A percentile compares a stretch with the other conserved stretches of the same genome.
Evolutionary conservation across 2,113 vertebrate genomes (phyloP).

Genomic region (Clupea harengus): DNA sequence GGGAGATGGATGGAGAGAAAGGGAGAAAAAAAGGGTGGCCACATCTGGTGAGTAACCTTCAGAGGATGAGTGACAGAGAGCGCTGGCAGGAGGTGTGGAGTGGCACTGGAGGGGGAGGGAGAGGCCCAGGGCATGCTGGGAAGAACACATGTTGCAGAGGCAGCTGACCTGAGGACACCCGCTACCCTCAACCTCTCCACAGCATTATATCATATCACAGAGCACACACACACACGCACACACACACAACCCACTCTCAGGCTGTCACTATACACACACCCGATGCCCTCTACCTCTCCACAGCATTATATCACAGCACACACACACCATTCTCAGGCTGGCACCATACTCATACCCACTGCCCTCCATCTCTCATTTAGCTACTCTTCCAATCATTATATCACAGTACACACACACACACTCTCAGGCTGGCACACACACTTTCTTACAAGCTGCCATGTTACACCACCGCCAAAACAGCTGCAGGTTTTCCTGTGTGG

Average conservation of each 20-base stretch:
- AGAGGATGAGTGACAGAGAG: slow-evolving; percentile 31
- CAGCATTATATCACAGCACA: neutral
- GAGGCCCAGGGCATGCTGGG: slow-evolving; percentile 36
- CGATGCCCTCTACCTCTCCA: neutral
- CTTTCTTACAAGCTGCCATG: neutral
- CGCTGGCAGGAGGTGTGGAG: slow-evolving; percentile 35
- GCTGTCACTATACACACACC: neutral
- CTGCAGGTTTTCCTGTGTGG: too few relatives aligned
- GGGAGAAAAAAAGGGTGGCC: slow-evolving; percentile 18
- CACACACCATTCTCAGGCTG: neutral
- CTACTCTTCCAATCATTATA: neutral
- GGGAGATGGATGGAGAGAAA: neutral
- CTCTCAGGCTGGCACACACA: neutral
- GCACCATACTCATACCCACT: neutral
- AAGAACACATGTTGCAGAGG: slow-evolving; percentile 44
- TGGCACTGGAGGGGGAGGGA: slow-evolving; percentile 30
- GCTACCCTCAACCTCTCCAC: neutral
- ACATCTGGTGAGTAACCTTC: slow-evolving; percentile 58
- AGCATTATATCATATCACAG: neutral
- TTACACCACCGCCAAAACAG: neutral
- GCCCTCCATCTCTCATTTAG: neutral
- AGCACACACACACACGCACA: neutral
- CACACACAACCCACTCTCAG: neutral
- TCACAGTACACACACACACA: neutral
- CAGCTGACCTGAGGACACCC: slow-evolving; percentile 40